These are phyloP conservation scores for Hipposideros armiger DNA, from an alignment of 2,113 vertebrate genomes.

Conservation along the genomic window DNA sequence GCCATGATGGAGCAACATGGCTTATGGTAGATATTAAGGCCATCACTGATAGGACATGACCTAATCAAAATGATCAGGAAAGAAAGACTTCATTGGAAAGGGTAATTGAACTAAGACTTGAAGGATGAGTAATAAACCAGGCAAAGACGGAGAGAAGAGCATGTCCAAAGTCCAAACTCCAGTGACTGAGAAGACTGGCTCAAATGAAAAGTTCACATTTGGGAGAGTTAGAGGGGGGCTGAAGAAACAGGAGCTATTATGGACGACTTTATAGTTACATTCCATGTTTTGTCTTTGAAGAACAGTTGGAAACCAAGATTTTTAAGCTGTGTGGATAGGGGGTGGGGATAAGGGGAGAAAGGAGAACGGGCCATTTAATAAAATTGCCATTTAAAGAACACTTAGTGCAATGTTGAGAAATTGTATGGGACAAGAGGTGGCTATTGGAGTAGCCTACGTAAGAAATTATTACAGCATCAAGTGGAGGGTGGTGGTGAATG, in stretches of 20 bases:
- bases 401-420: slow-evolving; percentile 38
- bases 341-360: neutral
- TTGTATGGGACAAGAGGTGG: neutral
- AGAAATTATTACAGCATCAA: neutral
- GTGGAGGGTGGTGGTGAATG: neutral
- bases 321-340: slow-evolving; percentile 11
- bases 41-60: neutral
- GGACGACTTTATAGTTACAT: neutral
- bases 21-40: neutral
- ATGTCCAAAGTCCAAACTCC: neutral
- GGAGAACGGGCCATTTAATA: slow-evolving; percentile 45
- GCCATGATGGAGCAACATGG: neutral
- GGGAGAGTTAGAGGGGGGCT: neutral
- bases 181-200: neutral
- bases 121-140: neutral
- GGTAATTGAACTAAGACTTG: neutral
- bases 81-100: neutral
- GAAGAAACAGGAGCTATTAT: neutral
- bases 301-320: slow-evolving; percentile 14
- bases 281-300: neutral
- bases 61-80: neutral
- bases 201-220: neutral
- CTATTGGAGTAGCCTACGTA: neutral
- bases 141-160: neutral
- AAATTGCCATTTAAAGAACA: slow-evolving; percentile 53